A percentile compares a stretch with the other conserved stretches of the same genome.
Evolutionary conservation across 2,888 invertebrate species (phyloP).

Genomic region (Neoscelio sp.): DNA sequence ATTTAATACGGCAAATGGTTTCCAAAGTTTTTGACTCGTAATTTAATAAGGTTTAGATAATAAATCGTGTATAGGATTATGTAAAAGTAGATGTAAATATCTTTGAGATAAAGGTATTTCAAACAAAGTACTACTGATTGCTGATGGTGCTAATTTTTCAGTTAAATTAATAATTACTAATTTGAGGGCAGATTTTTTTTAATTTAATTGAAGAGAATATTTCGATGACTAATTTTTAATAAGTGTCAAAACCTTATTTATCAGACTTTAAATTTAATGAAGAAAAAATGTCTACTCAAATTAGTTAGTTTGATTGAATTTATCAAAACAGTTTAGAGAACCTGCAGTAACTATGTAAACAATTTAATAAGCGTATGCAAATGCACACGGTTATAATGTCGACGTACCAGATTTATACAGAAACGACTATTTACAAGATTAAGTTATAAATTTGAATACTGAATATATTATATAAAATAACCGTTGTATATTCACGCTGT

Average conservation of each 20-base stretch:
- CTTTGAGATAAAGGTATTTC: too few species aligned
- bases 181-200: conserved; percentile 1
- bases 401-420: conserved; percentile 21
- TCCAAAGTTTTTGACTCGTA: too few species aligned
- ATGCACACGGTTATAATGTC: conserved; percentile 6
- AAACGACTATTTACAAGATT: conserved; percentile 23
- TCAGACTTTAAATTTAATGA: too few species aligned
- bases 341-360: not conserved
- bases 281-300: too few species aligned
- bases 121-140: conserved; percentile 36
- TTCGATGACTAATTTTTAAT: too few species aligned
- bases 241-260: too few species aligned
- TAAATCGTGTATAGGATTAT: too few species aligned
- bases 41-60: too few species aligned
- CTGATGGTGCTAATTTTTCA: conserved; percentile 40
- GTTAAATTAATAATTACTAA: not conserved
- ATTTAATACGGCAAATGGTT: too few species aligned
- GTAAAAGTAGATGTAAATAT: conserved; percentile 20
- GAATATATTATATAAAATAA: conserved; percentile 38
- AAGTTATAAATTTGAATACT: conserved; percentile 34
- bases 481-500: conserved; percentile 24
- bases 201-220: too few species aligned
- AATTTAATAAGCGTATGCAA: conserved; percentile 13
- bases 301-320: conserved; percentile 17
- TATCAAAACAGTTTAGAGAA: not conserved